These are phyloP conservation scores for Sitta carolinensis DNA, from an alignment of 2,797 vertebrate species.

Conservation along the genomic window DNA sequence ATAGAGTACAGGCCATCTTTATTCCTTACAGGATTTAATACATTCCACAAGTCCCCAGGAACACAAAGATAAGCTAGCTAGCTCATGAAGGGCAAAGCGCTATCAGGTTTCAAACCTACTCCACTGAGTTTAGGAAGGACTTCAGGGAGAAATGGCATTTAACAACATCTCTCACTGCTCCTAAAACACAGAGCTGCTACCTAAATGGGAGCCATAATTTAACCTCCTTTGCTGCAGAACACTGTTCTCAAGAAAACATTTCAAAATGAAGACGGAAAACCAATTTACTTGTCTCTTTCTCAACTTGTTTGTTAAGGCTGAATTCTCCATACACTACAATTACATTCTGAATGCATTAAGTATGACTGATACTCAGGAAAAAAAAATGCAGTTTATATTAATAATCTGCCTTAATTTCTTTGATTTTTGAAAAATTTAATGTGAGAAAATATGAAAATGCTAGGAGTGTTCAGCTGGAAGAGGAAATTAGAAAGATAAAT, in stretches of 20 bases:
- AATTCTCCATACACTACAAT: conserved; percentile 40
- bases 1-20: conserved; percentile 9
- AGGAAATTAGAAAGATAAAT: neutral
- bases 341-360: conserved; percentile 30
- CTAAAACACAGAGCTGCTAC: conserved; percentile 6
- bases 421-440: neutral
- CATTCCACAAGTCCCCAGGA: conserved; percentile 35
- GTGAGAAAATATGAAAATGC: conserved; percentile 22
- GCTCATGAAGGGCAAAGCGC: neutral
- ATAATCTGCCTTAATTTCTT: conserved; percentile 1
- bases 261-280: conserved; percentile 45
- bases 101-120: neutral
- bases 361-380: neutral
- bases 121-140: neutral
- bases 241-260: neutral
- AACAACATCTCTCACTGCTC: conserved; percentile 6
- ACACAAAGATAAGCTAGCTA: conserved; percentile 25
- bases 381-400: neutral
- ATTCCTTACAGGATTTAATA: conserved; percentile 36
- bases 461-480: neutral
- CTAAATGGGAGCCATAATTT: conserved; percentile 33
- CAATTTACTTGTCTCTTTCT: conserved; percentile 38
- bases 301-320: conserved; percentile 19
- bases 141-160: neutral
- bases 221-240: conserved; percentile 19